Evolutionary conservation across 2,113 vertebrate genomes (phyloP).

Genomic region (Apteryx owenii): DNA sequence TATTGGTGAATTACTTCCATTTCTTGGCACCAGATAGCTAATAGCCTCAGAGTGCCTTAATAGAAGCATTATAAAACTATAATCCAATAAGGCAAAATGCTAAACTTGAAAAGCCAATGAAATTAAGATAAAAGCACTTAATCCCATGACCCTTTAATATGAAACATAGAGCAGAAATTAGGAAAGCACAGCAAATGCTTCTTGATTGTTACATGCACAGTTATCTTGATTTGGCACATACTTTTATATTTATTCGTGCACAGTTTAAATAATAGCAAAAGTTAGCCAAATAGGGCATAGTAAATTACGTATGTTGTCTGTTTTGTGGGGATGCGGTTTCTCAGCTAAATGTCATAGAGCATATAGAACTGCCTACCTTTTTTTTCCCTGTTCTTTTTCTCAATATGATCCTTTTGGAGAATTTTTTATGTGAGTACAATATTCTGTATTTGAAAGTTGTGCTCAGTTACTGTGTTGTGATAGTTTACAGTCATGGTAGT

Average conservation of each 20-base stretch:
- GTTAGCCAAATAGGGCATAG: background rate
- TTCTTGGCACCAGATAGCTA: background rate
- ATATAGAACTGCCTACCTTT: background rate
- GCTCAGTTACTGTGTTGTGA: background rate
- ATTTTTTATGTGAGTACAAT: background rate
- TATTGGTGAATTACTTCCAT: background rate
- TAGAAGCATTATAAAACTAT: background rate
- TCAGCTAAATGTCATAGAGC: background rate
- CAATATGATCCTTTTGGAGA: background rate
- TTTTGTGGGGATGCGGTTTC: background rate
- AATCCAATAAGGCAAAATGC: background rate
- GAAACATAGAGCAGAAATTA: background rate
- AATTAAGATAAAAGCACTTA: conserved; percentile 1
- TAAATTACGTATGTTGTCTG: background rate
- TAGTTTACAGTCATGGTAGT: background rate
- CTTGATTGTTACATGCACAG: background rate
- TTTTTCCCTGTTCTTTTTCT: background rate
- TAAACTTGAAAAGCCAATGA: background rate
- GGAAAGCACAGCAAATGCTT: background rate
- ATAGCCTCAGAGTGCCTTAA: background rate
- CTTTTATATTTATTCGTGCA: background rate
- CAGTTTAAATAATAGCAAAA: background rate
- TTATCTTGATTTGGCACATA: background rate
- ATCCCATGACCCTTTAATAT: background rate
- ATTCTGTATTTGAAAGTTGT: background rate